phyloP scores from a whole-genome alignment of 2,113 vertebrate species.

The Siniperca chuatsi region DNA sequence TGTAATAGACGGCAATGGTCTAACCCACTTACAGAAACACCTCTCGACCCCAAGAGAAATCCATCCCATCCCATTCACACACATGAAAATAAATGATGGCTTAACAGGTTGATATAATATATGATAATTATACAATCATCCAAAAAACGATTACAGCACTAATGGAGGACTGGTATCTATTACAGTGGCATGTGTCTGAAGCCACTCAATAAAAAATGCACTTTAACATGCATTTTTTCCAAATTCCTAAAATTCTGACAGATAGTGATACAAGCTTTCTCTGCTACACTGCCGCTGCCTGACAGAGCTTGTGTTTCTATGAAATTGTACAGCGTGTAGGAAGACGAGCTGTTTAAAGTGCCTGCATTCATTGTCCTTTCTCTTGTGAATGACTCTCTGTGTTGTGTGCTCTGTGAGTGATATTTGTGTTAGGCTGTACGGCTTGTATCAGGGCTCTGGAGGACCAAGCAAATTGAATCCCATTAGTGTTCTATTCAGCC shows the following conservation, averaged over 20 bases:
- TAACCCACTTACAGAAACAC: not conserved
- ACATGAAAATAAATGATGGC: not conserved
- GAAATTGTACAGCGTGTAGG: slow-evolving; percentile 41
- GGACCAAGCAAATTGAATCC: slow-evolving; percentile 71
- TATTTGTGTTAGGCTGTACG: slow-evolving; percentile 63
- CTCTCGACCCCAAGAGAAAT: not conserved
- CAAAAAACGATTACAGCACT: no score
- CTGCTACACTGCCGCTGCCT: not conserved
- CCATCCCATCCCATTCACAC: not conserved
- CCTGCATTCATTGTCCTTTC: slow-evolving; percentile 50
- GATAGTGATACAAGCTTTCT: not conserved
- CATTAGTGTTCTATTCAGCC: slow-evolving; percentile 65
- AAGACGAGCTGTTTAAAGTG: slow-evolving; percentile 45
- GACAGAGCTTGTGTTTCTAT: slow-evolving; percentile 26
- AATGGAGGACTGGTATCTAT: not conserved
- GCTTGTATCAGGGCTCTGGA: slow-evolving; percentile 53
- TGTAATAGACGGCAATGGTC: not conserved
- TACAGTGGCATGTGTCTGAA: not conserved
- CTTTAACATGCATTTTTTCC: not conserved
- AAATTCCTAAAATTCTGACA: slow-evolving; percentile 3
- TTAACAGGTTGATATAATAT: not conserved
- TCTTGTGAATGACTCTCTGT: slow-evolving; percentile 64
- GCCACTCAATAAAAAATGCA: not conserved
- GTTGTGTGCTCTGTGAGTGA: slow-evolving; percentile 51
- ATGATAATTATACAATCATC: not conserved